A percentile compares a stretch with the other conserved stretches of the same genome.
phyloP scores from a whole-genome alignment of 1,140 invertebrate genomes.

The Drosophila bocqueti region DNA sequence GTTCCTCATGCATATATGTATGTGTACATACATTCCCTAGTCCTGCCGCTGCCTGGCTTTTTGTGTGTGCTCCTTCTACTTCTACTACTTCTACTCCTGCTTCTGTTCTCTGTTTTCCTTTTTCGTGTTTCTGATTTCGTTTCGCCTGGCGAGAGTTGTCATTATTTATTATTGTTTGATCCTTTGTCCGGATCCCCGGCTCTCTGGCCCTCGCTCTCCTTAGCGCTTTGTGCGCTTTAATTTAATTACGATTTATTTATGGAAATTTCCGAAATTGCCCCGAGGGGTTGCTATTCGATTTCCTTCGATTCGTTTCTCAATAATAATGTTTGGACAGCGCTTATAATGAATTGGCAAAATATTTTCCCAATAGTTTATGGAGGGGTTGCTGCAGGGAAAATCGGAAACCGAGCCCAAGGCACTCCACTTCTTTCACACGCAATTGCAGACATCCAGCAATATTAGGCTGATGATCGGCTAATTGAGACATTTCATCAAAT shows the following conservation, averaged over 20 bases:
- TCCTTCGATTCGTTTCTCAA: constrained; percentile 18
- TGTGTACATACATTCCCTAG: constrained; percentile 4
- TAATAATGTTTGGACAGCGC: constrained; percentile 76
- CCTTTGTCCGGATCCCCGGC: constrained; percentile 55
- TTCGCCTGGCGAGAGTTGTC: constrained; percentile 55
- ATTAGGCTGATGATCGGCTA: constrained; percentile 60
- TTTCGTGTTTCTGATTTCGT: constrained; percentile 37
- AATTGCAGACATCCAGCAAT: constrained; percentile 29
- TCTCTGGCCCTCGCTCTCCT: constrained; percentile 27
- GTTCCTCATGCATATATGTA: constrained; percentile 14
- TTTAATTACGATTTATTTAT: constrained; percentile 80
- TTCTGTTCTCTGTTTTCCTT: constrained; percentile 21
- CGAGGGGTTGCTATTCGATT: constrained; percentile 23
- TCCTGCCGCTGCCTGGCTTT: constrained; percentile 27
- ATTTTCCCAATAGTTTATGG: constrained; percentile 39
- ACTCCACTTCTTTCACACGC: constrained; percentile 66
- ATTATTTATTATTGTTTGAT: constrained; percentile 75
- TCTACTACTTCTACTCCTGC: constrained; percentile 20
- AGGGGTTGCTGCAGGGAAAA: constrained; percentile 36
- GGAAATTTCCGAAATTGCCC: constrained; percentile 47
- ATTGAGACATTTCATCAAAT: constrained; percentile 83
- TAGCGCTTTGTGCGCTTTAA: constrained; percentile 74
- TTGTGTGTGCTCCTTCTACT: constrained; percentile 47
- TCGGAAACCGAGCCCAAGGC: constrained; percentile 20
- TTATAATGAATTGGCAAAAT: constrained; percentile 72